Evolutionary conservation across 2,888 invertebrate genomes (phyloP).

Genomic region (Hypsopygia costalis): DNA sequence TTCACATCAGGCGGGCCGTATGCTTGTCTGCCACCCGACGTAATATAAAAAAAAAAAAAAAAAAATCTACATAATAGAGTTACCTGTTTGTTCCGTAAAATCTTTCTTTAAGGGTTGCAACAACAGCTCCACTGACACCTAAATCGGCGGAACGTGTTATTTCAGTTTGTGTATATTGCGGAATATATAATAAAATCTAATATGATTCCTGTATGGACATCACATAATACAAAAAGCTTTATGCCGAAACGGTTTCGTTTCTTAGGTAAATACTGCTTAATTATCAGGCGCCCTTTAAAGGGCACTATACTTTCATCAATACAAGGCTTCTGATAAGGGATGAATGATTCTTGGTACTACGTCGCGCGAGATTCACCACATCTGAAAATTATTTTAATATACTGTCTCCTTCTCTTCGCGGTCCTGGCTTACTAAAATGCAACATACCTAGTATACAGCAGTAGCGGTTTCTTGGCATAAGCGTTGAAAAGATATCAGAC

Average conservation of each 20-base stretch:
- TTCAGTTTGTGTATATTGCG: conserved; percentile 19
- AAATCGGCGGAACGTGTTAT: not conserved
- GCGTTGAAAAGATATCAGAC: conserved; percentile 6
- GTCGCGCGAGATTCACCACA: conserved; percentile 18
- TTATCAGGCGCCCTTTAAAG: conserved; percentile 21
- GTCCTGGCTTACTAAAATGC: conserved; percentile 11
- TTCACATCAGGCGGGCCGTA: no score
- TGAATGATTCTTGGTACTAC: conserved; percentile 16
- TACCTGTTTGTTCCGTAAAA: not conserved
- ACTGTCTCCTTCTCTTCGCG: conserved; percentile 4
- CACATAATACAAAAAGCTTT: conserved; percentile 24
- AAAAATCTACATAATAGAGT: no score
- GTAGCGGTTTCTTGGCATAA: conserved; percentile 13
- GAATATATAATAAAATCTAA: conserved; percentile 25
- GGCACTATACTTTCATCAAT: conserved; percentile 26
- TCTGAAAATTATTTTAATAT: not conserved
- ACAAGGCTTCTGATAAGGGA: conserved; percentile 18
- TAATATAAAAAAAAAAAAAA: no score
- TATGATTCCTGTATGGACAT: conserved; percentile 22
- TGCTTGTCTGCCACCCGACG: no score
- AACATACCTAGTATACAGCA: conserved; percentile 13
- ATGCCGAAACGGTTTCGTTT: conserved; percentile 24
- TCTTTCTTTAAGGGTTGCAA: not conserved
- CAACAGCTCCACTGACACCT: conserved; percentile 6
- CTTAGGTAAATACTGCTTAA: conserved; percentile 24